Conservation (phyloP, 1,140 invertebrate genomes). For the Amyelois transitella region DNA sequence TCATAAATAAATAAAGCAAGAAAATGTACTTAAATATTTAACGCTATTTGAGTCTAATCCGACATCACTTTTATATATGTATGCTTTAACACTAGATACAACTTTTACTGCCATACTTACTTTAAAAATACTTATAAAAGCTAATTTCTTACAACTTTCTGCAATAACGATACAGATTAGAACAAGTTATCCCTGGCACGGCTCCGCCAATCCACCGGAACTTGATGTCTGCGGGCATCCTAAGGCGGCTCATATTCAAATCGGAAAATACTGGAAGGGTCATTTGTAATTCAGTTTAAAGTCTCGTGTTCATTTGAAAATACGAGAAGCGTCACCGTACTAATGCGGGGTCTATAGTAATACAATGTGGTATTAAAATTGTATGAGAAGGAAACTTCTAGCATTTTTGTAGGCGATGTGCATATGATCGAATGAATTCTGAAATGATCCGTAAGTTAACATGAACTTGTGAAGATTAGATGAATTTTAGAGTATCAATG, state of each 20-base stretch:
- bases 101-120: too few relatives aligned
- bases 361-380: slow-evolving; percentile 15
- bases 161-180: background rate
- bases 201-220: background rate
- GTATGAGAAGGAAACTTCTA: slow-evolving; percentile 8
- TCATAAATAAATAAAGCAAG: too few relatives aligned
- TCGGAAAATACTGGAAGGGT: slow-evolving; percentile 29
- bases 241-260: slow-evolving; percentile 20
- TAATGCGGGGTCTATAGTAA: slow-evolving; percentile 10
- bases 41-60: too few relatives aligned
- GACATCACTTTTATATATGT: too few relatives aligned
- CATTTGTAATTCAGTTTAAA: slow-evolving; percentile 32
- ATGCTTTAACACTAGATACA: too few relatives aligned
- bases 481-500: too few relatives aligned
- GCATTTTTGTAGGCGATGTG: background rate
- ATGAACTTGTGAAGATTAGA: too few relatives aligned
- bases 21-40: too few relatives aligned
- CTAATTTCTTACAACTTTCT: background rate
- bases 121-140: background rate
- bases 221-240: background rate
- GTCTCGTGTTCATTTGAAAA: slow-evolving; percentile 25
- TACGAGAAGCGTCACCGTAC: slow-evolving; percentile 39
- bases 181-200: background rate
- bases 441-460: too few relatives aligned
- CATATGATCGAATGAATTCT: slow-evolving; percentile 31